Evolutionary conservation across 2,797 vertebrate genomes (phyloP).

Genomic region (Parauchenoglanis punctatus): DNA sequence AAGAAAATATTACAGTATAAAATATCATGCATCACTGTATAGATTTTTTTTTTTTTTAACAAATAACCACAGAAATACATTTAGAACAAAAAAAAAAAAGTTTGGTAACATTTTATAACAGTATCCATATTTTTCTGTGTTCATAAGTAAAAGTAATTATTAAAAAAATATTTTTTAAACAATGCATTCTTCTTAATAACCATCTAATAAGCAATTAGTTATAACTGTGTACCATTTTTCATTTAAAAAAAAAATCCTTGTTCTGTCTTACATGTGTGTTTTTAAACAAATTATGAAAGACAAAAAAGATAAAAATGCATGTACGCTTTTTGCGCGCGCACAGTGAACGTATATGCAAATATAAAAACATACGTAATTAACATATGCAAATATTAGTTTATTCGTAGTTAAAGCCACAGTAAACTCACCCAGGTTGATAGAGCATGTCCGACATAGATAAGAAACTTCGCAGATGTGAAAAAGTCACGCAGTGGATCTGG

Average conservation of each 20-base stretch:
- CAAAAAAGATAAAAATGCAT: background rate
- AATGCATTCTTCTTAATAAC: background rate
- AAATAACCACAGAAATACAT: background rate
- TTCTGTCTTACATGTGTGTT: background rate
- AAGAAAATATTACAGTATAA: background rate
- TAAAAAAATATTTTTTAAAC: background rate
- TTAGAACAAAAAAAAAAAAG: background rate
- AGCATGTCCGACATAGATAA: constrained; percentile 92
- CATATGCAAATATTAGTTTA: background rate
- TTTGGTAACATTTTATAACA: background rate
- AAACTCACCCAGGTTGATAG: constrained; percentile 95
- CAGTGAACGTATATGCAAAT: background rate
- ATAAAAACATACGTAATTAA: no score
- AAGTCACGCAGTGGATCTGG: constrained; percentile 70
- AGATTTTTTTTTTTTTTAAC: background rate
- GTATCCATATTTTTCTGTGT: background rate
- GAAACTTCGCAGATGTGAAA: constrained; percentile 90
- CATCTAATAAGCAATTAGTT: background rate
- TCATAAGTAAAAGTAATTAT: background rate
- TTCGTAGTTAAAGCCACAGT: no score
- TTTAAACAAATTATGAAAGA: background rate
- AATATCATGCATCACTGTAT: background rate
- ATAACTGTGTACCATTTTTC: background rate
- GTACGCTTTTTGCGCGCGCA: no score
- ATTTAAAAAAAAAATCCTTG: background rate